These are phyloP conservation scores for Leptopilina myrica DNA, from an alignment of 2,888 invertebrate species.

Conservation along the genomic window DNA sequence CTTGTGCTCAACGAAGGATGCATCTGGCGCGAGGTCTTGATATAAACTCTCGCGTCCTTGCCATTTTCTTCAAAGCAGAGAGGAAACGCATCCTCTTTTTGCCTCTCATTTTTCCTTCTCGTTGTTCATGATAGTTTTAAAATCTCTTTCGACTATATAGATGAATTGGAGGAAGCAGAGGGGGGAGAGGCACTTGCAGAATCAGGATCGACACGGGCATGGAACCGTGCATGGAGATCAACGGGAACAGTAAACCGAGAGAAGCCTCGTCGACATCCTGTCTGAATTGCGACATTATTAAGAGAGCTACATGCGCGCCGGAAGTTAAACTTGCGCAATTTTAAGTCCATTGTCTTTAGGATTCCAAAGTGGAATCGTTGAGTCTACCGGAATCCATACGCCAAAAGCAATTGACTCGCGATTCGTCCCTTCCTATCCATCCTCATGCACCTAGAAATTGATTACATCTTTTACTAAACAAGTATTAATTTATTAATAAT, in stretches of 20 bases:
- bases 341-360: conserved; percentile 69
- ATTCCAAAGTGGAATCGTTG: conserved; percentile 56
- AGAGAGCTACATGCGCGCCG: conserved; percentile 62
- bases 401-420: conserved; percentile 41
- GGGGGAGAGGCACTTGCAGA: conserved; percentile 51
- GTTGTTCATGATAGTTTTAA: not conserved
- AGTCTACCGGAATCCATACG: conserved; percentile 56
- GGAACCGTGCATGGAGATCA: conserved; percentile 62
- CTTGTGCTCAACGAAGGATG: conserved; percentile 73
- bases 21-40: conserved; percentile 74
- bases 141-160: not conserved
- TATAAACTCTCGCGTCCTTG: conserved; percentile 66
- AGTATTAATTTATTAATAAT: no score
- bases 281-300: conserved; percentile 70
- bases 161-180: conserved; percentile 41
- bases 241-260: conserved; percentile 49
- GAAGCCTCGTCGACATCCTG: conserved; percentile 76
- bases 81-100: conserved; percentile 66
- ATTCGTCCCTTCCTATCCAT: conserved; percentile 34
- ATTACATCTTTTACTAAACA: no score
- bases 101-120: conserved; percentile 43
- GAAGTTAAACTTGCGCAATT: conserved; percentile 72
- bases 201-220: conserved; percentile 69
- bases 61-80: conserved; percentile 58
- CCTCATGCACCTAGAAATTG: not conserved